Percentiles rank a stretch among this genome's conserved stretches.
These are phyloP conservation scores for Dendrolimus punctatus DNA, from an alignment of 1,140 invertebrate species.

Conservation along the genomic window DNA sequence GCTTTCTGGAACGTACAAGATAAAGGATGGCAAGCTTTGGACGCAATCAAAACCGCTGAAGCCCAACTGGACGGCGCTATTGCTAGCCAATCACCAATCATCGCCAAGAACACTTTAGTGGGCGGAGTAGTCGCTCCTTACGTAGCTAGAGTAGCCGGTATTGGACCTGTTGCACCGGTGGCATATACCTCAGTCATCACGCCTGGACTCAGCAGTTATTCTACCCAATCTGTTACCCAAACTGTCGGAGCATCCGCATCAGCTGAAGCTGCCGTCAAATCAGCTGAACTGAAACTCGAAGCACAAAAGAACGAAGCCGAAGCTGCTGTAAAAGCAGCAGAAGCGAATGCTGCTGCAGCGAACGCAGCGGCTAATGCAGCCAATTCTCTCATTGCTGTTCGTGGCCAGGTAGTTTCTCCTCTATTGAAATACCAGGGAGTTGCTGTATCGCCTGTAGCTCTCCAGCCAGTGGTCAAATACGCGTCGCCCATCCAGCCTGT, in stretches of 20 bases:
- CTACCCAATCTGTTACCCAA: slow-evolving; percentile 6
- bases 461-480: too few relatives aligned
- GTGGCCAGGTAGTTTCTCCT: too few relatives aligned
- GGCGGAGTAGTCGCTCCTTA: slow-evolving; percentile 4
- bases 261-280: background rate
- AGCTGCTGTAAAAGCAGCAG: too few relatives aligned
- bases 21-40: slow-evolving; percentile 42
- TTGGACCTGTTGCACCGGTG: slow-evolving; percentile 12
- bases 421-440: too few relatives aligned
- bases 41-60: slow-evolving; percentile 32
- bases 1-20: slow-evolving; percentile 38
- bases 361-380: too few relatives aligned
- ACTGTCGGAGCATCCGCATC: background rate
- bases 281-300: slow-evolving; percentile 13
- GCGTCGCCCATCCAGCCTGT: too few relatives aligned
- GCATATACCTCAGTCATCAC: slow-evolving; percentile 12
- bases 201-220: slow-evolving; percentile 3
- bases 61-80: slow-evolving; percentile 30
- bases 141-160: slow-evolving; percentile 5
- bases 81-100: slow-evolving; percentile 20
- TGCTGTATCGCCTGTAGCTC: too few relatives aligned
- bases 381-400: too few relatives aligned
- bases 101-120: slow-evolving; percentile 12
- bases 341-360: too few relatives aligned
- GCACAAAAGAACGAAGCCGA: slow-evolving; percentile 7